These are phyloP conservation scores for Morone chrysops DNA, from an alignment of 2,113 vertebrate species.

Conservation along the genomic window DNA sequence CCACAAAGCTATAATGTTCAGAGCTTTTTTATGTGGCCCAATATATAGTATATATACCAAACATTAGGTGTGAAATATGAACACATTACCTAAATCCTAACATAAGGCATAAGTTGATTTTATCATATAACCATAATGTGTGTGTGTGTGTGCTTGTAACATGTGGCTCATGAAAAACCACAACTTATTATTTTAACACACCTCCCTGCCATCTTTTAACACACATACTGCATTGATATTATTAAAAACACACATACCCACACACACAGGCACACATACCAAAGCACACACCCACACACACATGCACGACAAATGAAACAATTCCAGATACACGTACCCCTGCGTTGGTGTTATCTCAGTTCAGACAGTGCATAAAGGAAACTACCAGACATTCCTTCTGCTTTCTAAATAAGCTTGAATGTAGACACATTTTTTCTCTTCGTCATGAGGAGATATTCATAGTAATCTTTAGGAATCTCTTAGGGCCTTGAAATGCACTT, in stretches of 20 bases:
- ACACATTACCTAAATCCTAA: background rate
- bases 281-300: background rate
- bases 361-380: conserved; percentile 23
- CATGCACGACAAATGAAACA: background rate
- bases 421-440: background rate
- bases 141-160: background rate
- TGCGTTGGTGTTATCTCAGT: conserved; percentile 1
- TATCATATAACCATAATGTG: background rate
- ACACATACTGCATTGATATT: conserved; percentile 10
- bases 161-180: conserved; percentile 42
- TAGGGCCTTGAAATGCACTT: background rate
- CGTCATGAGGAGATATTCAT: background rate
- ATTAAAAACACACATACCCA: conserved; percentile 22
- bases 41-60: background rate
- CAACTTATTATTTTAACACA: conserved; percentile 10
- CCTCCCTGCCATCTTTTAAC: conserved; percentile 16
- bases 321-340: conserved; percentile 1
- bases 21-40: background rate
- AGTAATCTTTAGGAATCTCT: background rate
- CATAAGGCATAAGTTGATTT: background rate
- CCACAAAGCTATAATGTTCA: background rate
- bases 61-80: background rate
- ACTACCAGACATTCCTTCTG: background rate
- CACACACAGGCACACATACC: background rate
- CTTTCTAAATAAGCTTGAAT: background rate